phyloP scores from a whole-genome alignment of 2,113 vertebrate species.

The Columbina picui region DNA sequence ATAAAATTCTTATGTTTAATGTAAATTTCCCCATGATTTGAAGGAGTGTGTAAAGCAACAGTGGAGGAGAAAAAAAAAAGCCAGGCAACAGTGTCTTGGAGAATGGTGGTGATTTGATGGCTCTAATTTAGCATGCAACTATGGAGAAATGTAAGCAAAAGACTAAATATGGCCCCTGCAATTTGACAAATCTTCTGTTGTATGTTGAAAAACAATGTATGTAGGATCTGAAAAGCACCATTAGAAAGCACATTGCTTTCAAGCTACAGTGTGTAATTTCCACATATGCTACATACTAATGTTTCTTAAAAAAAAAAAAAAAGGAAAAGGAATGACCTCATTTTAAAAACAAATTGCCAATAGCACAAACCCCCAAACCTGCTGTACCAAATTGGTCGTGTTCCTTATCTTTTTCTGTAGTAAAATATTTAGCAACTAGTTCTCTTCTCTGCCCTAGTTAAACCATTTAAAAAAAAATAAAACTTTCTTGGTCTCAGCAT shows the following conservation, averaged over 20 bases:
- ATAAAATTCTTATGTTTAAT: background rate
- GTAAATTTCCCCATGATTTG: background rate
- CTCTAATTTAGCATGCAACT: background rate
- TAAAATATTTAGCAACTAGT: slow-evolving; percentile 29
- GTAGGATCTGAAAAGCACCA: background rate
- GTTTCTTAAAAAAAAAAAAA: background rate
- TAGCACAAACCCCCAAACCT: background rate
- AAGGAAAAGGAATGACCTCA: background rate
- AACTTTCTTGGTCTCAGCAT: background rate
- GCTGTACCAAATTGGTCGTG: background rate
- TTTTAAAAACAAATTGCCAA: background rate
- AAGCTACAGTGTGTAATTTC: background rate
- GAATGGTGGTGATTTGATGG: background rate
- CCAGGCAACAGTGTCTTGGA: background rate
- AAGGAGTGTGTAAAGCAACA: background rate
- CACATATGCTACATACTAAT: background rate
- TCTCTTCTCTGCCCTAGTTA: background rate
- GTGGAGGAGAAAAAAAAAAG: background rate
- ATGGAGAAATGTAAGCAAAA: background rate
- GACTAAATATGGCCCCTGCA: background rate
- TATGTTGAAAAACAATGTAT: background rate
- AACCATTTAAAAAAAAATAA: background rate
- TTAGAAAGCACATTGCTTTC: background rate
- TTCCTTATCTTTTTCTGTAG: background rate
- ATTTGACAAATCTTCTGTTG: background rate